phyloP scores from a whole-genome alignment of 2,113 vertebrate genomes.

The Ondatra zibethicus region DNA sequence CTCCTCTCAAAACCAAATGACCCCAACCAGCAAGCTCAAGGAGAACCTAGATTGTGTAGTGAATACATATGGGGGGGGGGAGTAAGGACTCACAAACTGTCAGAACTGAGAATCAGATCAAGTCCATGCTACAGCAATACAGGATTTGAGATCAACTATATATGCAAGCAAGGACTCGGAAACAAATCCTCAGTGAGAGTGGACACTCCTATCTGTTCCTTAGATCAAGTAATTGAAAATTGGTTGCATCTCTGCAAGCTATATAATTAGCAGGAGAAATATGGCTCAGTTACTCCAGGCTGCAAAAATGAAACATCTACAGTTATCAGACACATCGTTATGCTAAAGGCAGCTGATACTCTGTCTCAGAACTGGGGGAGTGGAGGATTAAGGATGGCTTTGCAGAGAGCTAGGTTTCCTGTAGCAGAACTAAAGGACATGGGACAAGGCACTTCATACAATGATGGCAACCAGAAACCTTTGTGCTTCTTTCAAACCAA shows the following conservation, averaged over 20 bases:
- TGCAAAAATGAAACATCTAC: constrained; percentile 60
- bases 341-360: constrained; percentile 50
- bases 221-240: constrained; percentile 71
- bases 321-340: constrained; percentile 80
- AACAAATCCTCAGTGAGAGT: constrained; percentile 66
- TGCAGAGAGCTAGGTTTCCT: background rate
- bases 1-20: constrained; percentile 32
- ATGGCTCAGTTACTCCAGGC: constrained; percentile 58
- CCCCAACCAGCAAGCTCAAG: constrained; percentile 51
- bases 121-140: constrained; percentile 58
- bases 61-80: background rate
- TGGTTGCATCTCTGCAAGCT: constrained; percentile 69
- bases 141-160: constrained; percentile 59
- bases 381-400: background rate
- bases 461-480: background rate
- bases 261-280: constrained; percentile 56
- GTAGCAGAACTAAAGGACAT: background rate
- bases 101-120: constrained; percentile 68
- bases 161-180: constrained; percentile 66
- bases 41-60: constrained; percentile 41
- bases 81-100: constrained; percentile 55
- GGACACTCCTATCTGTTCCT: constrained; percentile 65
- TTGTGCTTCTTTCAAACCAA: background rate
- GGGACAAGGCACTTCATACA: background rate
- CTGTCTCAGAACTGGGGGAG: background rate